Conservation (phyloP, 2,888 invertebrate genomes). For the Willowsia nigromaculata region DNA sequence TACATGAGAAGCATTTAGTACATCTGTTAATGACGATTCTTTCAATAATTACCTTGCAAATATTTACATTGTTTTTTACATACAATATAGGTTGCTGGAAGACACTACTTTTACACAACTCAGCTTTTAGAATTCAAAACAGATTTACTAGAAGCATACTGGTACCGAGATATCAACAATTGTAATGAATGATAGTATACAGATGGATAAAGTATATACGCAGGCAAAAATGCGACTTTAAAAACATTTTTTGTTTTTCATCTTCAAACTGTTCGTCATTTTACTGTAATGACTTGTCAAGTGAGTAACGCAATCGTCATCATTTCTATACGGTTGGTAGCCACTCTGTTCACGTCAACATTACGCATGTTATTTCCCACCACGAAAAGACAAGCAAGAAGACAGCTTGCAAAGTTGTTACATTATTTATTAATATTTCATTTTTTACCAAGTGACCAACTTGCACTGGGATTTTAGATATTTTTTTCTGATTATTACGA, state of each 20-base stretch:
- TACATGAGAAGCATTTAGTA: neutral
- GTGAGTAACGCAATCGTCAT: slow-evolving; percentile 17
- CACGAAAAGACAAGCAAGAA: neutral
- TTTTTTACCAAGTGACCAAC: neutral
- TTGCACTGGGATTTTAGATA: neutral
- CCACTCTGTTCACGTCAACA: slow-evolving; percentile 49
- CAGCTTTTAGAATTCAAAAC: too few species aligned
- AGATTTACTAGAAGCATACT: too few species aligned
- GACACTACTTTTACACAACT: too few species aligned
- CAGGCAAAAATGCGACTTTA: slow-evolving; percentile 10
- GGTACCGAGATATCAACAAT: too few species aligned
- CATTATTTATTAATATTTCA: neutral
- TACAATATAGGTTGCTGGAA: neutral
- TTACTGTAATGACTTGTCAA: slow-evolving; percentile 16
- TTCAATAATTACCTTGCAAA: slow-evolving; percentile 64
- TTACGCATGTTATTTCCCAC: slow-evolving; percentile 43
- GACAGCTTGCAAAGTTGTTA: neutral
- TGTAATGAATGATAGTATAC: too few species aligned
- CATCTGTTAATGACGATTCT: slow-evolving; percentile 39
- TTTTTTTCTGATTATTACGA: slow-evolving; percentile 7
- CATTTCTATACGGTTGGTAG: neutral
- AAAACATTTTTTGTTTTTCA: neutral
- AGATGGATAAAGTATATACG: too few species aligned
- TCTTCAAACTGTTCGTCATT: neutral
- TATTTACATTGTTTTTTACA: slow-evolving; percentile 63